Base-by-base conservation (phyloP, 2,113 vertebrate genomes). In the Perccottus glenii region DNA sequence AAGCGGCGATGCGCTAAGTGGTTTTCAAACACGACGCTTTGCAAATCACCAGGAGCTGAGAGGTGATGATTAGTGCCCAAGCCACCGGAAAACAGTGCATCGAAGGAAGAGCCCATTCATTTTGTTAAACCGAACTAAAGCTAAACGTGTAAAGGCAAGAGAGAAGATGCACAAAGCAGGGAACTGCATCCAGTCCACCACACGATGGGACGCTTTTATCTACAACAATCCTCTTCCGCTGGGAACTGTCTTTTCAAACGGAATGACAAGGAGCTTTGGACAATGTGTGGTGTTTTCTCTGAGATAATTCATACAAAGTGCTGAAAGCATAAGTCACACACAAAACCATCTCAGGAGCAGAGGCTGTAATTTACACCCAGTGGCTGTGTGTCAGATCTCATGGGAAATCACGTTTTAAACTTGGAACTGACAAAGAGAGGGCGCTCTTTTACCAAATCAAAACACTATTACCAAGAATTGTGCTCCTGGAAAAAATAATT, bases 31-130 rank as follows among this genome's bases (percentile, higher is more conserved):
- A 49, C 4, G 3, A 51, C 68, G 48, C 56, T 66, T 49, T 60
- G 14, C 63, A 82, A 71, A 70, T 71, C 74, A 36, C 60, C 50
- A 60, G 36, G 32, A 68, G 19, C 69, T 36, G 43, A 57, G 78
- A 77, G 46, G 81, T 36, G 80, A 81, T 58, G 82, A 83, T 77
- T 77, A 73, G 48, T 43, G 9, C 60, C 7, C 61, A 77, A 75
- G 70, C 58, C 64, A 45, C 75, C 32, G 48, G 66, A 77, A 63
- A 76, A 47, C 12, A 46, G 49, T 56, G 9, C 19, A 63, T n/a
- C 12, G 6, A 48, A 61, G 70, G 72, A 77, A 66, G 60, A 27
- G 46, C 75, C 66, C 81, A 38, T 77, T 84, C 51, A 75, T 72
- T 75, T 65, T 47, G 58, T 33, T 8, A 40, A 63, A 58, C 44